phyloP scores from a whole-genome alignment of 2,797 vertebrate genomes.

The Typhlichthys eigenmanni region DNA sequence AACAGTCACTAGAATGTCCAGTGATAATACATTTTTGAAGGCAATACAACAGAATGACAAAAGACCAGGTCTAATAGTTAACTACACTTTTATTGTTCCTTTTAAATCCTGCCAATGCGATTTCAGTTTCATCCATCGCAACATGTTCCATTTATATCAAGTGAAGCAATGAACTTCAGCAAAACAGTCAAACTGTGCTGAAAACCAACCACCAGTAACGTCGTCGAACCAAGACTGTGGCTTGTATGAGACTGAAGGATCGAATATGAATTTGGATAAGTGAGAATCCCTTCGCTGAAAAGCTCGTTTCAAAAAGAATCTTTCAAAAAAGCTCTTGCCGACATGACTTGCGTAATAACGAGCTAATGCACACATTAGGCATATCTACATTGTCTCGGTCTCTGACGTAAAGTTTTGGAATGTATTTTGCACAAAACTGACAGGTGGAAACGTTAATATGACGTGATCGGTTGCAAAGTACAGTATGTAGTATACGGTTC shows the following conservation, averaged over 20 bases:
- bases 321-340: conserved; percentile 71
- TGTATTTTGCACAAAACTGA: conserved; percentile 63
- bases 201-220: conserved; percentile 39
- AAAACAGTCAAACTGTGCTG: conserved; percentile 22
- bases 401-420: conserved; percentile 79
- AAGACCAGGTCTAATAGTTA: conserved; percentile 55
- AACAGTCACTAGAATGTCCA: not conserved
- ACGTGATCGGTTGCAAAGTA: conserved; percentile 63
- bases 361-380: conserved; percentile 79
- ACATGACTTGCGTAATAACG: conserved; percentile 76
- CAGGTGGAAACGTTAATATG: conserved; percentile 55
- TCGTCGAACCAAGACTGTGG: conserved; percentile 37
- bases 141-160: conserved; percentile 52
- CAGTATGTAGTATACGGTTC: conserved; percentile 60
- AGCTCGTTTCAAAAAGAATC: conserved; percentile 62
- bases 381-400: conserved; percentile 58
- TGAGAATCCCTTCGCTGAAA: conserved; percentile 68
- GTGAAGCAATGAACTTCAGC: conserved; percentile 41
- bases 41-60: conserved; percentile 28
- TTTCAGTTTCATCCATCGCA: conserved; percentile 63
- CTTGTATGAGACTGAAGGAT: conserved; percentile 22
- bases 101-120: conserved; percentile 61
- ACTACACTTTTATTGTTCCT: conserved; percentile 77
- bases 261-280: conserved; percentile 44
- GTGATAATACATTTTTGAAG: not conserved